These are phyloP conservation scores for Sparus aurata DNA, from an alignment of 2,797 vertebrate species.

Conservation along the genomic window DNA sequence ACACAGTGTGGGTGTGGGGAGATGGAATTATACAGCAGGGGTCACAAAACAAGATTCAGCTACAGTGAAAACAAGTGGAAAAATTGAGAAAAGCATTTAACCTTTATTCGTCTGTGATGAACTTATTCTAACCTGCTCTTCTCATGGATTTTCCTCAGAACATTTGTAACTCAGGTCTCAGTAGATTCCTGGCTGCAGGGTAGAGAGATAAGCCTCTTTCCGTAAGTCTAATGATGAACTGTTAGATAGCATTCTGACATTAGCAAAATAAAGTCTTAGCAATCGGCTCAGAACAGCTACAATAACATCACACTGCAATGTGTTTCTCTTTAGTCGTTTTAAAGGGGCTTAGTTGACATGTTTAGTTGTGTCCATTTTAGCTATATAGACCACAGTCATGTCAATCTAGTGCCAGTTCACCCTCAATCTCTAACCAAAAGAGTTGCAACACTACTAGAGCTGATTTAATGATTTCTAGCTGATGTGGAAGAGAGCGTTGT, in stretches of 20 bases:
- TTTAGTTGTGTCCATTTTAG: background rate
- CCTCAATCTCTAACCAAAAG: background rate
- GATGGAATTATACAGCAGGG: conserved; percentile 41
- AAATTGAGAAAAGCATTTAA: background rate
- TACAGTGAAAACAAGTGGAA: conserved; percentile 26
- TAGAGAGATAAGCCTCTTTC: background rate
- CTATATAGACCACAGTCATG: no score
- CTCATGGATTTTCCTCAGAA: background rate
- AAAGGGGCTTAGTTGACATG: background rate
- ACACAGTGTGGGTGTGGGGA: background rate
- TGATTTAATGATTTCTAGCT: background rate
- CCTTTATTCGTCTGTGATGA: background rate
- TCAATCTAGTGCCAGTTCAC: no score
- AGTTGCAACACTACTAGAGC: background rate
- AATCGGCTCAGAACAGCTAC: background rate
- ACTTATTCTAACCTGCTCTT: background rate
- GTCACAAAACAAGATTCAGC: conserved; percentile 15
- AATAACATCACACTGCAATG: background rate
- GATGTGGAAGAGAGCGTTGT: background rate
- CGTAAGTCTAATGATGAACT: conserved; percentile 2
- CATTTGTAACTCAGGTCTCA: background rate
- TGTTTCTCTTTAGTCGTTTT: background rate
- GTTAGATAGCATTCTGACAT: conserved; percentile 1
- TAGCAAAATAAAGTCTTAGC: background rate
- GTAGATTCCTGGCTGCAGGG: background rate